phyloP scores from a whole-genome alignment of 2,797 vertebrate genomes.

The Rhynchonycteris naso region DNA sequence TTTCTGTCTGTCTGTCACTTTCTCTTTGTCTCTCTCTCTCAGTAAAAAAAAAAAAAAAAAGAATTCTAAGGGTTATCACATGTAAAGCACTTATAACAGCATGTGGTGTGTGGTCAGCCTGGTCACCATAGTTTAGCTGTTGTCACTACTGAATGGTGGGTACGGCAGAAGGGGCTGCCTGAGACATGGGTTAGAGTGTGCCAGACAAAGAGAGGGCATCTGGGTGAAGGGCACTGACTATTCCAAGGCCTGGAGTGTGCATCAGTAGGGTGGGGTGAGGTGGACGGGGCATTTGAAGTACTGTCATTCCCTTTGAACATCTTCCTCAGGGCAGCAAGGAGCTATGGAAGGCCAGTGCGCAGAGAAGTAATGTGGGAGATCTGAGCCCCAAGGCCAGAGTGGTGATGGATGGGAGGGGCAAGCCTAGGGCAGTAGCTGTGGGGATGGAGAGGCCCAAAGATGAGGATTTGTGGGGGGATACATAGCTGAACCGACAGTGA shows the following conservation, averaged over 20 bases:
- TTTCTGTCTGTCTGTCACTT: no score
- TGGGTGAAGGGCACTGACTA: neutral
- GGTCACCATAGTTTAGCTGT: rapidly evolving
- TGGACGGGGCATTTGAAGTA: neutral
- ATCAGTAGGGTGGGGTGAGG: no score
- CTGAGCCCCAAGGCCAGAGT: neutral
- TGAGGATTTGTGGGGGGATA: neutral
- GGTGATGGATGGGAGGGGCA: neutral
- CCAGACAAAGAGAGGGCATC: neutral
- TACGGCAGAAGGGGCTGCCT: neutral
- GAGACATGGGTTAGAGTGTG: rapidly evolving
- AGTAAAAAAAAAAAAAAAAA: neutral
- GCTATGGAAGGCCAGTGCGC: neutral
- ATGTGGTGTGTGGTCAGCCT: neutral
- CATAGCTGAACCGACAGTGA: rapidly evolving
- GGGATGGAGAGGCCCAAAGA: neutral
- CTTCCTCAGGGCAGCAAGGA: neutral
- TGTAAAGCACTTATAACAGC: neutral
- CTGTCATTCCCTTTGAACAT: neutral
- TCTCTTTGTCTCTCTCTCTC: no score
- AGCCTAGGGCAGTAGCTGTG: neutral
- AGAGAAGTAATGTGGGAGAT: rapidly evolving
- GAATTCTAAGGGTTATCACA: no score
- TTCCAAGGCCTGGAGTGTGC: neutral
- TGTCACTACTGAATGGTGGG: rapidly evolving